Percentiles rank a stretch among this genome's conserved stretches.
These are phyloP conservation scores for Stenotaenia linearis DNA, from an alignment of 2,888 invertebrate genomes.

Conservation along the genomic window DNA sequence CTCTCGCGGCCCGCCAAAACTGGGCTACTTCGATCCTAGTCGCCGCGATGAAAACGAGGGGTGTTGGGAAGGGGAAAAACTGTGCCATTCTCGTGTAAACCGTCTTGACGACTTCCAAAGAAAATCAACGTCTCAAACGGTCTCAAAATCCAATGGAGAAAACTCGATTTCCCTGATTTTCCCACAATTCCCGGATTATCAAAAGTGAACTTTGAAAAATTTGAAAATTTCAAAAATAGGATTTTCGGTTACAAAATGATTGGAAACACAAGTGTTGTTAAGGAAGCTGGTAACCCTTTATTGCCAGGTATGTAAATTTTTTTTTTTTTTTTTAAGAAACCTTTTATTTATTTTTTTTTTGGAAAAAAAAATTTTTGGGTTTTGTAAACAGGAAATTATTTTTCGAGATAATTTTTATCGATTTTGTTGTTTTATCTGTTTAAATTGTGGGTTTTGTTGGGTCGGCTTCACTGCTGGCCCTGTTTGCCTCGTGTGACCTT, in stretches of 20 bases:
- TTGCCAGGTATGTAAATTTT: background rate
- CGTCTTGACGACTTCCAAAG: background rate
- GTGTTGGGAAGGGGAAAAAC: background rate
- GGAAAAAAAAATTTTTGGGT: background rate
- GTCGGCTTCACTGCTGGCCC: constrained; percentile 17
- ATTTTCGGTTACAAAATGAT: background rate
- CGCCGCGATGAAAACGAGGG: background rate
- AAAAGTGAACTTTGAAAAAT: background rate
- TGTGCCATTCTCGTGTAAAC: background rate
- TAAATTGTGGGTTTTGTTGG: background rate
- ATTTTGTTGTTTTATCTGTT: background rate
- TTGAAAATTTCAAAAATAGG: background rate
- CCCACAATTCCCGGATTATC: background rate
- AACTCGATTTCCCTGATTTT: too few relatives aligned
- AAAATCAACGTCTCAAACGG: background rate
- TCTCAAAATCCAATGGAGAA: too few relatives aligned
- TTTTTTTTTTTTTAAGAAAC: background rate
- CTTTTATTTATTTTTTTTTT: too few relatives aligned
- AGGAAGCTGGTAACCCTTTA: background rate
- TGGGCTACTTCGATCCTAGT: background rate
- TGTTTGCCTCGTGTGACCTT: constrained; percentile 8
- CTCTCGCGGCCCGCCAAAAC: background rate
- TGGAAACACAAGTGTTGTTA: background rate
- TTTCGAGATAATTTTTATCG: background rate
- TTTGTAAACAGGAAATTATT: background rate